Evolutionary conservation across 2,797 vertebrate genomes (phyloP), one percentile per base, ranked within the genome.

Genomic region (Synaphobranchus kaupii): DNA sequence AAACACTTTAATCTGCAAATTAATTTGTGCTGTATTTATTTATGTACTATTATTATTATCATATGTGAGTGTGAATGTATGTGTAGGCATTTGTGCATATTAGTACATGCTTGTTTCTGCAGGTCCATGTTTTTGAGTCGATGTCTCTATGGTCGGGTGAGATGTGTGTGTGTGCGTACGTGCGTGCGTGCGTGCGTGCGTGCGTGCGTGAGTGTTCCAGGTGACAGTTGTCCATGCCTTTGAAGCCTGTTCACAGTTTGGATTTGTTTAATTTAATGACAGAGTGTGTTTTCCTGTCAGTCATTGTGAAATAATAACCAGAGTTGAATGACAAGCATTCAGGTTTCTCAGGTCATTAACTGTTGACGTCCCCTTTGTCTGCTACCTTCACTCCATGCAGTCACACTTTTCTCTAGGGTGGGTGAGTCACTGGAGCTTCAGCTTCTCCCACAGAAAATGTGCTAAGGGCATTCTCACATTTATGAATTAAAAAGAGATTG

Each of bases 221-320:
- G 34, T 44, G 34, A 47, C 44, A 47, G 34, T 50, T 81, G 50
- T 50, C 78, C 47, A 50, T 50, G 44, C 47, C 78, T 81, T 81
- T 81, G 78, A 54, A 85, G 28, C 44, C 48, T 28, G 84, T 25
- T 54, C 56, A 48, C 9, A 34, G 83, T 17, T 25, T 28, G 54
- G 71, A 48, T 58, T 81, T 8, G 63, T 84, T 44, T 58, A 81
- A 54, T 87, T 87, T 76, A 50, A 85, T 66, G 83, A 48, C 56
- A 84, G 56, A 89, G 73, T 87, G 90, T 90, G 85, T 85, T 73
- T 85, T 87, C 90, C 87, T 88, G 89, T 84, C 84, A 87, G 39
- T 88, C 85, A 87, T 86, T n/a, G 44, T 50, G 78, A n/a, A 81
- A 87, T 85, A 78, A 90, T 84, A 48, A 66, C 28, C 28, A 9